A percentile compares a stretch with the other conserved stretches of the same genome.
phyloP scores from a whole-genome alignment of 2,113 vertebrate species.

The Riparia riparia region DNA sequence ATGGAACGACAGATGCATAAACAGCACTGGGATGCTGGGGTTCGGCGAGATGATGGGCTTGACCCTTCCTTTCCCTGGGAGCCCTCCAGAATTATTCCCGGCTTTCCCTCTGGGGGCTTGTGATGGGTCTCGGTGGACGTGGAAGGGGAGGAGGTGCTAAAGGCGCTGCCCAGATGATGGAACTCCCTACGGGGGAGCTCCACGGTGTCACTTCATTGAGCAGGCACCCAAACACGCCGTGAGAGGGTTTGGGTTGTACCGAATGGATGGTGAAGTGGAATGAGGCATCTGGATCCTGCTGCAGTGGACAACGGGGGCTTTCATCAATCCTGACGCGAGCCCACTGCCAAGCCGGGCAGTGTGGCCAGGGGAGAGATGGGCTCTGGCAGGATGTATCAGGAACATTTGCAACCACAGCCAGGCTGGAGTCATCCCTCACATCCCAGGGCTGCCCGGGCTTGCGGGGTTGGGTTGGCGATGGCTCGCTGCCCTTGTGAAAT shows the following conservation, averaged over 20 bases:
- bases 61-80: not conserved
- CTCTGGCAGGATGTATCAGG: not conserved
- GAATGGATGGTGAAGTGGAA: not conserved
- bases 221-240: accelerated
- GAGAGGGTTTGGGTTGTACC: not conserved
- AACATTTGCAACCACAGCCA: not conserved
- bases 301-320: accelerated
- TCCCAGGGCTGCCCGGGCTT: not conserved
- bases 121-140: accelerated
- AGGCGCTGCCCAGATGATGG: accelerated
- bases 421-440: constrained; percentile 28
- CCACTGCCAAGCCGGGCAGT: not conserved
- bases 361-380: not conserved
- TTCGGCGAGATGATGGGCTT: accelerated
- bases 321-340: not conserved
- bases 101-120: not conserved
- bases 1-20: not conserved
- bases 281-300: not conserved
- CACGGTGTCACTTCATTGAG: accelerated
- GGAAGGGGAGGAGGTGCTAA: not conserved
- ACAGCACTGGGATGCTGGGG: not conserved
- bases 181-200: accelerated
- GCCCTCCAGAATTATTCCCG: not conserved
- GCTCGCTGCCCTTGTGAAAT: constrained; percentile 21
- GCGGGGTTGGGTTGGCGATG: not conserved